Conservation (phyloP, 2,888 invertebrate genomes). For the Loripinus fragilis region DNA sequence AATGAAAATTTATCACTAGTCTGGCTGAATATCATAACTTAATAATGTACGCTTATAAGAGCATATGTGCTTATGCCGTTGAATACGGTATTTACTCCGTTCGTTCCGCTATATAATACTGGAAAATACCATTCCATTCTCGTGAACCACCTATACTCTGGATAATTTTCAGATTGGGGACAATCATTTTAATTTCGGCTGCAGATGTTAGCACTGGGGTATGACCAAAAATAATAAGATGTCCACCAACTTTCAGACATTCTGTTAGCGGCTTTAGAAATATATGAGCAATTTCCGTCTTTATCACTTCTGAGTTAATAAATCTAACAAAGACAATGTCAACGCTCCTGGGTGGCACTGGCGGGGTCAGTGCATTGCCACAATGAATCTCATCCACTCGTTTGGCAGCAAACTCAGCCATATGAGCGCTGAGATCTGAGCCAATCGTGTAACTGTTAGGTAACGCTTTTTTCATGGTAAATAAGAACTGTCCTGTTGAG, state of each 20-base stretch:
- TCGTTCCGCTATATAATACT: conserved; percentile 63
- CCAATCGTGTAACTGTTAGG: conserved; percentile 62
- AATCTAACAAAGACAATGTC: conserved; percentile 67
- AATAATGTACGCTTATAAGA: too few relatives aligned
- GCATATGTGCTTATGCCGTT: too few relatives aligned
- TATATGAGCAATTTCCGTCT: conserved; percentile 53
- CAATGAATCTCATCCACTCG: conserved; percentile 68
- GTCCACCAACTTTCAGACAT: conserved; percentile 62
- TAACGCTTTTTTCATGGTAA: conserved; percentile 62
- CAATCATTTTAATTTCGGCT: conserved; percentile 60
- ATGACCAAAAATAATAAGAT: conserved; percentile 67
- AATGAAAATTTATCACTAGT: too few relatives aligned
- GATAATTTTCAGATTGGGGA: conserved; percentile 53
- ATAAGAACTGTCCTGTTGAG: conserved; percentile 69
- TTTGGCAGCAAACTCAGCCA: conserved; percentile 64
- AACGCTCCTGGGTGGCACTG: conserved; percentile 57
- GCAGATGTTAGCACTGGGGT: conserved; percentile 67
- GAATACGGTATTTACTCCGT: too few relatives aligned
- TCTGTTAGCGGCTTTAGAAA: conserved; percentile 60
- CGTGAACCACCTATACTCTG: conserved; percentile 63
- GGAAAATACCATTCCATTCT: conserved; percentile 67
- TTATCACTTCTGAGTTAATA: conserved; percentile 68
- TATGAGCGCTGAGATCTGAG: conserved; percentile 66
- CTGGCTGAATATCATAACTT: too few relatives aligned
- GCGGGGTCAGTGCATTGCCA: conserved; percentile 65